Evolutionary conservation across 2,888 invertebrate genomes (phyloP).

Genomic region (Trachelus troglodyta): DNA sequence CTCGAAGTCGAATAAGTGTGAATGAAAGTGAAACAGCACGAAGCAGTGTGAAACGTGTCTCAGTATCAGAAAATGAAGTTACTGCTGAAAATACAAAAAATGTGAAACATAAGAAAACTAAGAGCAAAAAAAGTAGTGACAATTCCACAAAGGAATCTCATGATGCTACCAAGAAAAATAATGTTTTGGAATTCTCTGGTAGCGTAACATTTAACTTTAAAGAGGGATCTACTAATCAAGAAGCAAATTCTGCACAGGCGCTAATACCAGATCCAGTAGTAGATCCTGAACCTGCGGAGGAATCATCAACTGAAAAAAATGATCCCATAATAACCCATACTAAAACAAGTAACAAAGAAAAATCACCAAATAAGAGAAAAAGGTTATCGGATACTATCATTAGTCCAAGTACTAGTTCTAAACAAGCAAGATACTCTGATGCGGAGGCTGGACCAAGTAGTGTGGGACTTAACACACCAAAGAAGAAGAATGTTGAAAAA

Average conservation of each 20-base stretch:
- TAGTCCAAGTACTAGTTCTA: not conserved
- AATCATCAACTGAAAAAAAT: not conserved
- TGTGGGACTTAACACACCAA: not conserved
- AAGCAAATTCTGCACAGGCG: not conserved
- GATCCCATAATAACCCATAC: not conserved
- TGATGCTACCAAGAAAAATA: not conserved
- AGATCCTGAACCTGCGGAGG: not conserved
- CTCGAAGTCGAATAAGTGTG: conserved; percentile 9
- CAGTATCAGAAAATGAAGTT: conserved; percentile 12
- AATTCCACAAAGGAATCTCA: not conserved
- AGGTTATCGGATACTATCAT: conserved; percentile 3
- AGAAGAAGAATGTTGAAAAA: conserved; percentile 12
- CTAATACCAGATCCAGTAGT: not conserved
- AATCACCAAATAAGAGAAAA: conserved; percentile 11
- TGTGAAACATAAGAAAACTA: not conserved
- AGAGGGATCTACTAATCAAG: not conserved
- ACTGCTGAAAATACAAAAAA: not conserved
- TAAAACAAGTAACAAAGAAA: not conserved
- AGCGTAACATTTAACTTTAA: not conserved
- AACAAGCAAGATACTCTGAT: not conserved
- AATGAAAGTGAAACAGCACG: not conserved
- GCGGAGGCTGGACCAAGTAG: not conserved
- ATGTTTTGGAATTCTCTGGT: not conserved
- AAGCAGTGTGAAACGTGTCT: not conserved
- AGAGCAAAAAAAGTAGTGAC: not conserved